Percentiles rank a stretch among this genome's conserved stretches.
Conservation (phyloP, 2,888 invertebrate genomes). For the Lithophane ornitopus region DNA sequence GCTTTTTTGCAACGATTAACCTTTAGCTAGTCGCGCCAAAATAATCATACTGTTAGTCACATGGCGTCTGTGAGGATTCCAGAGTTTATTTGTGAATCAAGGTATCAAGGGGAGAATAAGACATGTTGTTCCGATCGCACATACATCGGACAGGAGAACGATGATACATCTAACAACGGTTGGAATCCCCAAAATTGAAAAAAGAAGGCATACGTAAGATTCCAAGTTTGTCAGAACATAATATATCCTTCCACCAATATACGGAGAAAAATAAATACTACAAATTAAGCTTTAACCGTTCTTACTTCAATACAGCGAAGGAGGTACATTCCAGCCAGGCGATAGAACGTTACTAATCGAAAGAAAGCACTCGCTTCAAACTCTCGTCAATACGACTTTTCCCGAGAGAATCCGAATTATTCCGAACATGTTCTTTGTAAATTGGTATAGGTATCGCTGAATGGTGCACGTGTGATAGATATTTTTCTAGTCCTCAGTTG, state of each 20-base stretch:
- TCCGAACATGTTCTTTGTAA: constrained; percentile 58
- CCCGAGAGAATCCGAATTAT: constrained; percentile 46
- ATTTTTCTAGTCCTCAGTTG: constrained; percentile 28
- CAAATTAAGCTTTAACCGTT: constrained; percentile 22
- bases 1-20: no score
- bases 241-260: neutral
- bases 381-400: constrained; percentile 32
- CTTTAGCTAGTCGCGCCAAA: no score
- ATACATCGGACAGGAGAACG: neutral
- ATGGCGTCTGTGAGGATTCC: no score
- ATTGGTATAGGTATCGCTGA: constrained; percentile 42
- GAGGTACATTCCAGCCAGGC: constrained; percentile 13
- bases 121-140: neutral
- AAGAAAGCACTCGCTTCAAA: constrained; percentile 52
- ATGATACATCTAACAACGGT: no score
- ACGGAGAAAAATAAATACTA: constrained; percentile 5
- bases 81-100: no score
- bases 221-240: neutral
- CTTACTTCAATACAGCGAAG: constrained; percentile 23
- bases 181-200: neutral
- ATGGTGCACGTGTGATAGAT: constrained; percentile 44
- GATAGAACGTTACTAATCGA: constrained; percentile 50
- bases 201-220: neutral
- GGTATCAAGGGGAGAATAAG: no score
- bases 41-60: no score